phyloP scores from a whole-genome alignment of 53 echinoderm and acorn worm species.

The Patiria pectinifera region DNA sequence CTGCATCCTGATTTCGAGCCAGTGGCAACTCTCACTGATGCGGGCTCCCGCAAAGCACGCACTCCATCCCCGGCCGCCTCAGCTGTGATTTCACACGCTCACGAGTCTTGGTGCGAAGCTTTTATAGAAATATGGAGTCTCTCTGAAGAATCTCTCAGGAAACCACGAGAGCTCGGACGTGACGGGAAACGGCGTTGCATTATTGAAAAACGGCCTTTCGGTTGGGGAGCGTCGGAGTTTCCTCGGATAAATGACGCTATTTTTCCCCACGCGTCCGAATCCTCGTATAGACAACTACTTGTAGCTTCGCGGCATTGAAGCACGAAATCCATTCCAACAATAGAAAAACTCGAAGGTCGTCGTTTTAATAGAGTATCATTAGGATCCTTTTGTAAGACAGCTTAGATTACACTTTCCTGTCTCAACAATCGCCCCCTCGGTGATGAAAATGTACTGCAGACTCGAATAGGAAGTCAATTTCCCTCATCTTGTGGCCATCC shows the following conservation, averaged over 20 bases:
- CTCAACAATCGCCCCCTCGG: background rate
- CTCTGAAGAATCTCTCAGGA: conserved; percentile 32
- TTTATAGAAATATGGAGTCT: conserved; percentile 10
- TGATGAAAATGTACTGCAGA: conserved; percentile 35
- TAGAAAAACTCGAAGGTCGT: conserved; percentile 28
- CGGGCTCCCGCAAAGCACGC: background rate
- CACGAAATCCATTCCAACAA: conserved; percentile 18
- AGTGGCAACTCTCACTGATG: background rate
- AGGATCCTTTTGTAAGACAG: conserved; percentile 9
- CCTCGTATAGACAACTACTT: background rate
- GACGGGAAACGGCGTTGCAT: conserved; percentile 57
- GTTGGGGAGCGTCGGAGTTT: conserved; percentile 10
- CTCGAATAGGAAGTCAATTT: conserved; percentile 49
- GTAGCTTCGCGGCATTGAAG: conserved; percentile 1
- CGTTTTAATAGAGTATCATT: background rate
- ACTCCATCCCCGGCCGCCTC: background rate
- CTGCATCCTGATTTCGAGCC: background rate
- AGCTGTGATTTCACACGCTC: conserved; percentile 49
- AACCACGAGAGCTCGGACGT: conserved; percentile 24
- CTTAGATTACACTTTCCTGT: conserved; percentile 11
- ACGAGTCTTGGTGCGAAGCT: background rate
- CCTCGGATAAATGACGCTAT: conserved; percentile 50
- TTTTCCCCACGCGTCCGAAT: conserved; percentile 19
- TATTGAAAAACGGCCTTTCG: conserved; percentile 42
- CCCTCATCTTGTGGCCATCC: conserved; percentile 54